These are phyloP conservation scores for Apamea epomidion DNA, from an alignment of 2,888 invertebrate species.

Conservation along the genomic window DNA sequence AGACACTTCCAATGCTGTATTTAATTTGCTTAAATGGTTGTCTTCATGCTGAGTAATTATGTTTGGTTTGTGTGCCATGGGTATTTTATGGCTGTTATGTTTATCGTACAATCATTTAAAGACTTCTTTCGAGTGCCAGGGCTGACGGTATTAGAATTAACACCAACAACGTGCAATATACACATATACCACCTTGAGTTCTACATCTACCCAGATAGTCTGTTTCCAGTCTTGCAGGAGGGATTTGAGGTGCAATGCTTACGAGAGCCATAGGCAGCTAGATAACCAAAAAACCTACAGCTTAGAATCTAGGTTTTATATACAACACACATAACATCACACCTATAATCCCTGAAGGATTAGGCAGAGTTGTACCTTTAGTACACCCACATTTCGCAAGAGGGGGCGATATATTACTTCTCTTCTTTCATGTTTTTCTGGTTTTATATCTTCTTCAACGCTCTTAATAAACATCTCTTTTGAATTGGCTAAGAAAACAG, in stretches of 20 bases:
- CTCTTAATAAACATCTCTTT: not conserved
- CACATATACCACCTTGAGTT: not conserved
- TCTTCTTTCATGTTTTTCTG: not conserved
- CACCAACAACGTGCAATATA: not conserved
- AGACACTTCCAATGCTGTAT: slow-evolving; percentile 55
- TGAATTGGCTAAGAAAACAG: not conserved
- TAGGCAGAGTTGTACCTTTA: too few relatives aligned
- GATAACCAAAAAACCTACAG: not conserved
- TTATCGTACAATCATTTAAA: not conserved
- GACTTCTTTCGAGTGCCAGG: not conserved
- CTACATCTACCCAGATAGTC: not conserved
- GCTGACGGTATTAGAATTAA: too few relatives aligned
- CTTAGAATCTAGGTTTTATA: not conserved
- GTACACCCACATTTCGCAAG: too few relatives aligned
- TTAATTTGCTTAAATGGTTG: slow-evolving; percentile 54
- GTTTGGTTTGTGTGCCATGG: slow-evolving; percentile 20
- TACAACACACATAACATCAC: too few relatives aligned
- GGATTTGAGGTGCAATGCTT: not conserved
- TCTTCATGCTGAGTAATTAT: slow-evolving; percentile 14
- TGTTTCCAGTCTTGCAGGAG: not conserved
- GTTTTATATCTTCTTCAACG: too few relatives aligned
- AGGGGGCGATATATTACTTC: too few relatives aligned
- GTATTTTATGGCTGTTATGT: slow-evolving; percentile 12
- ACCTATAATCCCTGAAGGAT: too few relatives aligned
- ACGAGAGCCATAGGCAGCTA: not conserved